Conservation (phyloP, 2,797 vertebrate species). For the Lithobates sylvaticus region DNA sequence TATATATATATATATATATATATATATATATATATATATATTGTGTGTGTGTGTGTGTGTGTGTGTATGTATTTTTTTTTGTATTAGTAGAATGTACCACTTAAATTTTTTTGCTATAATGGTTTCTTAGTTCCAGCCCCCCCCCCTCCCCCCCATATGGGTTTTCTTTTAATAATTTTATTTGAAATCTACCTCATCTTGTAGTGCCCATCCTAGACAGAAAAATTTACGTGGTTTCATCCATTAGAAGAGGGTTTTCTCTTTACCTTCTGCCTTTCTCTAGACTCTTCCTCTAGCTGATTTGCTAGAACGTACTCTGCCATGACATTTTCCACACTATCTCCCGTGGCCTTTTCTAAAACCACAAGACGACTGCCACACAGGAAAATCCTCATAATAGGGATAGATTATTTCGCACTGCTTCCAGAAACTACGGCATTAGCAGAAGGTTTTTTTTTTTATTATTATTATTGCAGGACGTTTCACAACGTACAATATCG, state of each 20-base stretch:
- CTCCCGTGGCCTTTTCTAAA: slow-evolving; percentile 13
- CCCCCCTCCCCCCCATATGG: no score
- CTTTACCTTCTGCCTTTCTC: slow-evolving; percentile 64
- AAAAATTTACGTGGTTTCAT: slow-evolving; percentile 64
- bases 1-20: no score
- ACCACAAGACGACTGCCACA: not conserved
- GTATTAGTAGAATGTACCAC: slow-evolving; percentile 63
- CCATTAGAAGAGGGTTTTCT: slow-evolving; percentile 60
- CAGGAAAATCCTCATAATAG: not conserved
- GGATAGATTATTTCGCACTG: not conserved
- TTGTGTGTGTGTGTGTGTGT: no score
- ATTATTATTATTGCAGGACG: not conserved
- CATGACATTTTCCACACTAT: not conserved
- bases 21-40: no score
- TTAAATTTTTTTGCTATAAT: slow-evolving; percentile 57
- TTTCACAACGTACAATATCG: not conserved
- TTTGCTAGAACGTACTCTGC: slow-evolving; percentile 37
- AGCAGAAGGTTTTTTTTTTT: not conserved
- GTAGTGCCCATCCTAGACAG: slow-evolving; percentile 68
- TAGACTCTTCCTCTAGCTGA: slow-evolving; percentile 64
- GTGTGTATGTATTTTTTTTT: no score
- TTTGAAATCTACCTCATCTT: slow-evolving; percentile 76
- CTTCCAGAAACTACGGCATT: not conserved
- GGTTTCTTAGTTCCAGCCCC: no score
- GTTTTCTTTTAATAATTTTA: slow-evolving; percentile 8